Base-by-base conservation (phyloP, 2,797 vertebrate species). In the Cirrhinus mrigala region DNA sequence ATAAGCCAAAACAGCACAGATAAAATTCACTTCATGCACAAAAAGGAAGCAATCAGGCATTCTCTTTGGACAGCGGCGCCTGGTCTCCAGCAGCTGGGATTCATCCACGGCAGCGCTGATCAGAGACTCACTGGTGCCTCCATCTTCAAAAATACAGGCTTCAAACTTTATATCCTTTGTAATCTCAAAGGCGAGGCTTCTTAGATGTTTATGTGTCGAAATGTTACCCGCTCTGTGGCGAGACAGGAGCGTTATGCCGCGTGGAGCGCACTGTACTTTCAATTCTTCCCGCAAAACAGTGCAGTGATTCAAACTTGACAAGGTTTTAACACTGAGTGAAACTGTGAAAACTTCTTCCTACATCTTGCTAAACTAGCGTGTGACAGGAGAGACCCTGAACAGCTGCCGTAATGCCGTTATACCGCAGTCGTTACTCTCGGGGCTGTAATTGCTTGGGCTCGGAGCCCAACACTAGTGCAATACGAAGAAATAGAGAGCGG, bases 391-490 rank as follows among this genome's bases (percentile, higher is more conserved):
- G 88, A 83, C 86, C 84, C 83, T 85, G 88, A 88, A 84, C 50
- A 66, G 84, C 93, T 93, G 92, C 85, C 93, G 93, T 92, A 94
- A 94, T 89, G 89, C 86, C 33, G 24, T 71, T 70, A 86, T 81
- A 81, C 50, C 16, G 33, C 44, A 37, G 56, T 60, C 46, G 52
- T 77, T 50, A 56, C 54, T 80, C 71, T 71, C 24, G 0, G 50
- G 71, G 50, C 33, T 46, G 46, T 82, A 85, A 85, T 85, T 52
- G 37, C 85, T 87, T 90, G 89, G 89, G 89, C 93, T 93, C 88
- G 83, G 68, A 88, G 85, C 83, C 82, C 77, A 88, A 86, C 75
- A 81, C 48, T 87, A 85, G 87, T 56, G 64, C 66, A 79, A 78
- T 44, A 37, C 1, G 22, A 78, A 66, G 52, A 70, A 83, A 73